Percentiles rank a stretch among this genome's conserved stretches.
Conservation (phyloP, 2,113 vertebrate genomes). For the Anoplopoma fimbria region DNA sequence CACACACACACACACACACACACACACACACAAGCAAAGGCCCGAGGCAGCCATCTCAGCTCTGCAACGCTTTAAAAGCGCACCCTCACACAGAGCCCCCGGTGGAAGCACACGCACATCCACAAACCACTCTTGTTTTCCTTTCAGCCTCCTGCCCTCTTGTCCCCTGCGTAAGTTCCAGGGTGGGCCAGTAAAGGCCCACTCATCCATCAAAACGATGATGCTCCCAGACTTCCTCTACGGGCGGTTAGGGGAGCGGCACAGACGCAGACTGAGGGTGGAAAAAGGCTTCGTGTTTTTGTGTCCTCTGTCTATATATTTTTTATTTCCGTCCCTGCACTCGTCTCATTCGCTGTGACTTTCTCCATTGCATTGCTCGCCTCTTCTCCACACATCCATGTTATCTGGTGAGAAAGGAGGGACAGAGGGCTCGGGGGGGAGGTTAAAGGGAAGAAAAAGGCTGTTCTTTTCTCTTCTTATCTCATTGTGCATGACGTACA, state of each 20-base stretch:
- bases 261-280: slow-evolving; percentile 17
- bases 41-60: slow-evolving; percentile 28
- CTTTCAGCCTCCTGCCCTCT: slow-evolving; percentile 63
- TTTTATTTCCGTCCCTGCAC: slow-evolving; percentile 25
- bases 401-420: slow-evolving; percentile 66
- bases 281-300: slow-evolving; percentile 53
- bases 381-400: slow-evolving; percentile 50
- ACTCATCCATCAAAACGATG: slow-evolving; percentile 75
- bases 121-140: slow-evolving; percentile 63
- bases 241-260: slow-evolving; percentile 41
- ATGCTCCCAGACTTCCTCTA: slow-evolving; percentile 59
- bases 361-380: slow-evolving; percentile 30
- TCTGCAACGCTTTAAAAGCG: slow-evolving; percentile 47
- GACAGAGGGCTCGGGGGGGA: slow-evolving; percentile 41
- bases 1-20: slow-evolving; percentile 15
- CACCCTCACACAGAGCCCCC: slow-evolving; percentile 17
- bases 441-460: slow-evolving; percentile 10
- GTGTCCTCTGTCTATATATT: slow-evolving; percentile 51
- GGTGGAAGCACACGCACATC: slow-evolving; percentile 35
- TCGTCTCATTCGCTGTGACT: slow-evolving; percentile 52
- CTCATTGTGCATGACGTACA: slow-evolving; percentile 51
- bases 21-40: neutral
- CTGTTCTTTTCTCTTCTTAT: slow-evolving; percentile 58
- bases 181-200: slow-evolving; percentile 67
- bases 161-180: slow-evolving; percentile 64